These are phyloP conservation scores for Cryptoprocta ferox DNA, from an alignment of 2,797 vertebrate genomes.

Conservation along the genomic window DNA sequence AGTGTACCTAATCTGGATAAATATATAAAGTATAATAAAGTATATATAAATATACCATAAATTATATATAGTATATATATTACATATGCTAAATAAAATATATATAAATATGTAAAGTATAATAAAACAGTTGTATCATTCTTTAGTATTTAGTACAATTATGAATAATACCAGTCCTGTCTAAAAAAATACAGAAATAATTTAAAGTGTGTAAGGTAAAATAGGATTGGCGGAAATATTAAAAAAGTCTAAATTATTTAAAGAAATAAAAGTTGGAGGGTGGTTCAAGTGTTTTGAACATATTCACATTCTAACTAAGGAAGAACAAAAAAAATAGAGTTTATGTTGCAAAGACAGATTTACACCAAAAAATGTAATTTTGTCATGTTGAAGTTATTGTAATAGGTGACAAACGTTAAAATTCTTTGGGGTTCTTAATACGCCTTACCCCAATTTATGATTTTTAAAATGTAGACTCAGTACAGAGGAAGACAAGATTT, in stretches of 20 bases:
- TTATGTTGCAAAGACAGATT: background rate
- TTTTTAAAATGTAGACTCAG: background rate
- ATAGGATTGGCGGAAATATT: background rate
- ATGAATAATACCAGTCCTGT: background rate
- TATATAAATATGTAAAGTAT: background rate
- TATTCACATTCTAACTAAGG: background rate
- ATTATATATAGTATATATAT: too few species aligned
- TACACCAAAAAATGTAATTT: background rate
- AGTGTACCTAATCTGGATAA: background rate
- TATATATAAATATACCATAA: background rate
- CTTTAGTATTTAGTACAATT: background rate
- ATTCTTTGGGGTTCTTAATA: background rate
- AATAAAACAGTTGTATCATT: background rate
- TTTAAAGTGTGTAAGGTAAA: background rate
- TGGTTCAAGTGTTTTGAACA: background rate
- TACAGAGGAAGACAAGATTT: background rate
- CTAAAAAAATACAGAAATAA: background rate
- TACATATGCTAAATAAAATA: too few species aligned
- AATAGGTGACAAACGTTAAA: background rate
- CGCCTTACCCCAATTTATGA: background rate
- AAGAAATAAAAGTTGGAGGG: conserved; percentile 13
- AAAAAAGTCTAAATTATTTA: conserved; percentile 33
- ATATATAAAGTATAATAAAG: background rate
- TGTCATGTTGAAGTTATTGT: background rate
- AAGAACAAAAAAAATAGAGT: background rate